Evolutionary conservation across 1,140 invertebrate genomes (phyloP).

Genomic region (Drosophila biarmipes): DNA sequence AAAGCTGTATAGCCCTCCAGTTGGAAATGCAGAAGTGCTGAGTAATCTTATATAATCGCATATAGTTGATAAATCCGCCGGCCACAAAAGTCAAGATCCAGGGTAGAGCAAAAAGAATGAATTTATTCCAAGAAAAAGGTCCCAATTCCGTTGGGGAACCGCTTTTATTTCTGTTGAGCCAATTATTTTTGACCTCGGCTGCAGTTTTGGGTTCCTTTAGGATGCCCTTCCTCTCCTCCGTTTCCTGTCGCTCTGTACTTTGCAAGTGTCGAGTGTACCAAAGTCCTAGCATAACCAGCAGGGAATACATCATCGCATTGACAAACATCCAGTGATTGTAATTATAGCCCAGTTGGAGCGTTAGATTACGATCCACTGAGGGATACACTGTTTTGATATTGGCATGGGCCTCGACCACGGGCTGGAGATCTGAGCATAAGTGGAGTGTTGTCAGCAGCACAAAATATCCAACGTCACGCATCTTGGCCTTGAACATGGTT

Average conservation of each 20-base stretch:
- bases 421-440: slow-evolving; percentile 44
- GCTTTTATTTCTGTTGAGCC: slow-evolving; percentile 22
- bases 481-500: slow-evolving; percentile 46
- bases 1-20: slow-evolving; percentile 26
- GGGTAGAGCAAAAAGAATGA: slow-evolving; percentile 26
- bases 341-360: slow-evolving; percentile 47
- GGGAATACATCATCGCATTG: slow-evolving; percentile 37
- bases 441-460: slow-evolving; percentile 36
- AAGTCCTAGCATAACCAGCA: slow-evolving; percentile 33
- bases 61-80: slow-evolving; percentile 37
- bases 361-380: slow-evolving; percentile 29
- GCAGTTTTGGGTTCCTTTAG: slow-evolving; percentile 16
- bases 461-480: slow-evolving; percentile 28
- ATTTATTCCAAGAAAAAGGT: slow-evolving; percentile 27
- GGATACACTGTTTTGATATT: slow-evolving; percentile 31
- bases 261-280: slow-evolving; percentile 41
- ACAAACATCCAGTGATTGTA: slow-evolving; percentile 44
- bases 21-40: slow-evolving; percentile 51
- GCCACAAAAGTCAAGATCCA: slow-evolving; percentile 45
- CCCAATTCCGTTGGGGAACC: not conserved
- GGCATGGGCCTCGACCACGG: slow-evolving; percentile 43
- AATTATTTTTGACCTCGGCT: slow-evolving; percentile 36
- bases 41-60: slow-evolving; percentile 45
- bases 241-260: not conserved
- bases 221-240: not conserved